phyloP scores from a whole-genome alignment of 2,888 invertebrate genomes.

The Sericinus montela region DNA sequence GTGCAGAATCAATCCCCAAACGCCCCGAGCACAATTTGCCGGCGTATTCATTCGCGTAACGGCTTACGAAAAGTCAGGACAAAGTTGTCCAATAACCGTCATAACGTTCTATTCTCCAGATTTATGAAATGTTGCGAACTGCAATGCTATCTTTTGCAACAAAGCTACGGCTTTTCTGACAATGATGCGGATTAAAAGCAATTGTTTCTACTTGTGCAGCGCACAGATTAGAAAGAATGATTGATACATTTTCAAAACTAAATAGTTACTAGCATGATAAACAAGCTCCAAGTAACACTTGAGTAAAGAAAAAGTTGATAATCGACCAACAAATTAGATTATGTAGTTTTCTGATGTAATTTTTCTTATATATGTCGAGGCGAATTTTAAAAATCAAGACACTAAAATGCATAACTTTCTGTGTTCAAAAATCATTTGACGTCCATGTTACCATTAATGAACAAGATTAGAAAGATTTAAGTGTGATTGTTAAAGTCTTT shows the following conservation, averaged over 20 bases:
- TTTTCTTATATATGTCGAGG: too few relatives aligned
- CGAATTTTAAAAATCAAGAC: too few relatives aligned
- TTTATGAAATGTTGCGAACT: not conserved
- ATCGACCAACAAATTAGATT: constrained; percentile 38
- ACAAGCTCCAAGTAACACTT: too few relatives aligned
- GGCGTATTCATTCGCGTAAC: constrained; percentile 2
- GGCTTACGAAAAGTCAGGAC: not conserved
- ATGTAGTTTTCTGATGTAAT: constrained; percentile 28
- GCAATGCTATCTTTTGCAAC: not conserved
- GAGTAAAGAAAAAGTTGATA: not conserved
- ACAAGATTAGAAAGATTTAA: too few relatives aligned
- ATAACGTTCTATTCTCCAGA: not conserved
- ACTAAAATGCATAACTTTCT: too few relatives aligned
- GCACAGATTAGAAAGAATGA: too few relatives aligned
- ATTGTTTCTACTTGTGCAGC: too few relatives aligned
- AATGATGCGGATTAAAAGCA: not conserved
- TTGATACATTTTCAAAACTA: too few relatives aligned
- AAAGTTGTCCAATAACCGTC: not conserved
- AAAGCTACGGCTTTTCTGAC: not conserved
- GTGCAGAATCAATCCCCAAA: not conserved
- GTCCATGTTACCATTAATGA: too few relatives aligned
- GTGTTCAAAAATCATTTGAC: too few relatives aligned
- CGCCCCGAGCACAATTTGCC: not conserved
- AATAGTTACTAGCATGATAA: too few relatives aligned
- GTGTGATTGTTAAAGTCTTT: too few relatives aligned